phyloP scores from a whole-genome alignment of 2,113 vertebrate genomes.

The Charadrius vociferus region DNA sequence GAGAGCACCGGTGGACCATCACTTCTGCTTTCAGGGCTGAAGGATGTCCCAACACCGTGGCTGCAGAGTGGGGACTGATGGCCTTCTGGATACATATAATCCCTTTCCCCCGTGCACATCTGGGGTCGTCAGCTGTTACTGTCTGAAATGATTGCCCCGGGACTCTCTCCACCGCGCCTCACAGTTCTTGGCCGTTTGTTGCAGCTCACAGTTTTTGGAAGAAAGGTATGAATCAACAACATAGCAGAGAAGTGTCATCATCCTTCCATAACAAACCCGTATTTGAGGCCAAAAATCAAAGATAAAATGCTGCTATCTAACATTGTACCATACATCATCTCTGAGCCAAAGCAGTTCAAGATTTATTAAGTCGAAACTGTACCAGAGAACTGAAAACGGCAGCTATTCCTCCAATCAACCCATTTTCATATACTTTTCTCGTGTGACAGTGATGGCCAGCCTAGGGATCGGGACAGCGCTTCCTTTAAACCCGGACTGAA shows the following conservation, averaged over 20 bases:
- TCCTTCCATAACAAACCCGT: background rate
- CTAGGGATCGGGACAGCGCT: accelerated
- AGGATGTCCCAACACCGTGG: accelerated
- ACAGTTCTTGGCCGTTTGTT: background rate
- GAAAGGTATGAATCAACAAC: background rate
- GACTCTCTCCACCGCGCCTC: background rate
- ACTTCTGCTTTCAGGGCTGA: background rate
- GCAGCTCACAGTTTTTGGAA: background rate
- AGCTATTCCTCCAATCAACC: background rate
- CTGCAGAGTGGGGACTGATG: background rate
- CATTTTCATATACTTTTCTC: background rate
- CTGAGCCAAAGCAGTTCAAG: background rate
- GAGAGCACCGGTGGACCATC: background rate
- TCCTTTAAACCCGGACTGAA: background rate
- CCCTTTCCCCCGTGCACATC: background rate
- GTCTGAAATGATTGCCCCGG: accelerated
- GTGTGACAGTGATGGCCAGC: background rate
- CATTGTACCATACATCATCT: background rate
- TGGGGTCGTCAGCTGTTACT: background rate
- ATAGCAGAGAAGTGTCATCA: background rate
- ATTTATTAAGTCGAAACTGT: background rate
- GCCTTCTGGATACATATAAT: accelerated
- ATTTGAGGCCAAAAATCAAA: background rate
- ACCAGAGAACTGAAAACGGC: background rate
- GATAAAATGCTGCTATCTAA: background rate